phyloP scores from a whole-genome alignment of 2,113 vertebrate genomes.

The Aphelocoma coerulescens region DNA sequence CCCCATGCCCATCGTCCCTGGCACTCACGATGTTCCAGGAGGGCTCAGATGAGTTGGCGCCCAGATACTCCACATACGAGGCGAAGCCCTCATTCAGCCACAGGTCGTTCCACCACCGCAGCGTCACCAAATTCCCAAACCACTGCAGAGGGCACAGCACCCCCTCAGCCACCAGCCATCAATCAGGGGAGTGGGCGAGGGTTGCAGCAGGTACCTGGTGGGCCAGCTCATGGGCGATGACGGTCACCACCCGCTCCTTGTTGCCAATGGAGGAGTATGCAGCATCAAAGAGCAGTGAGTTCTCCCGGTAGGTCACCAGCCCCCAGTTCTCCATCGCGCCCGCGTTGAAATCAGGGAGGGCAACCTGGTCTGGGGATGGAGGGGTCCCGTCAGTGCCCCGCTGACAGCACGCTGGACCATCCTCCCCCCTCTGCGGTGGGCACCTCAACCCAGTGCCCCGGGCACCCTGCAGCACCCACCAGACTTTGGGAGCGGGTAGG shows the following conservation, averaged over 20 bases:
- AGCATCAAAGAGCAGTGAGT: conserved; percentile 77
- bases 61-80: conserved; percentile 86
- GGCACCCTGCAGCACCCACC: conserved; percentile 48
- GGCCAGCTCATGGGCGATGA: conserved; percentile 90
- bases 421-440: fast-evolving
- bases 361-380: conserved; percentile 83
- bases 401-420: fast-evolving
- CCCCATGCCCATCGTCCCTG: fast-evolving
- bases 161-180: fast-evolving
- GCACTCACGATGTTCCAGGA: conserved; percentile 81
- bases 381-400: fast-evolving
- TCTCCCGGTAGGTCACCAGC: conserved; percentile 92
- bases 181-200: fast-evolving
- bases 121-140: conserved; percentile 92
- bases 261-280: conserved; percentile 79
- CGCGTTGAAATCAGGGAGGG: conserved; percentile 87
- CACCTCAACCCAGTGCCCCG: fast-evolving
- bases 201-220: conserved; percentile 79
- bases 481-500: conserved; percentile 84
- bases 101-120: conserved; percentile 89
- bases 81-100: conserved; percentile 95
- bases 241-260: conserved; percentile 82
- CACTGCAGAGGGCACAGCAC: conserved; percentile 66
- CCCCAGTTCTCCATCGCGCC: conserved; percentile 99
- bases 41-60: conserved; percentile 64